Conservation (phyloP, 2,113 vertebrate species). For the Ploceus nigricollis region DNA sequence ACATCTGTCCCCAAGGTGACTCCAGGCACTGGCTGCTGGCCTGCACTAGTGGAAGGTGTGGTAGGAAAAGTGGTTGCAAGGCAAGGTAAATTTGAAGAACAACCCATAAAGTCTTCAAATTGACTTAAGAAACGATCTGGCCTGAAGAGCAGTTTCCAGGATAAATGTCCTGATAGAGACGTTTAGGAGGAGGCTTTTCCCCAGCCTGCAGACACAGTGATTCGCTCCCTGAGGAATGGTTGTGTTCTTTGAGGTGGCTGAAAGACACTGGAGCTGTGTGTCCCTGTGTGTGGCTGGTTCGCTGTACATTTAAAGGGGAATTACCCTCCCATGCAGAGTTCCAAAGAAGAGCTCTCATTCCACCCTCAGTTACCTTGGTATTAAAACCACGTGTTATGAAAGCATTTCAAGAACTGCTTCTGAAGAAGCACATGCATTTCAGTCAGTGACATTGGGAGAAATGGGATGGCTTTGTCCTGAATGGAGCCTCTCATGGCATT, state of each 20-base stretch:
- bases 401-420: not conserved
- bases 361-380: not conserved
- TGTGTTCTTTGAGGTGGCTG: not conserved
- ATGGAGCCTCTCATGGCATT: not conserved
- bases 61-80: not conserved
- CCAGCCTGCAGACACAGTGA: not conserved
- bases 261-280: not conserved
- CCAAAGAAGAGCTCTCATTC: not conserved
- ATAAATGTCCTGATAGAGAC: not conserved
- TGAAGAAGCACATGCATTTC: not conserved
- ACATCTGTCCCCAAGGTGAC: fast-evolving
- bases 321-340: not conserved
- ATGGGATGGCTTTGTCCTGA: not conserved
- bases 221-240: not conserved
- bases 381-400: not conserved
- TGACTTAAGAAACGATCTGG: not conserved
- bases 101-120: not conserved
- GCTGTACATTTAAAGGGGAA: not conserved
- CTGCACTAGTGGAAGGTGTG: not conserved
- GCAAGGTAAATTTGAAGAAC: not conserved
- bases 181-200: fast-evolving
- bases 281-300: not conserved
- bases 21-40: not conserved
- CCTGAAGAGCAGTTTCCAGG: fast-evolving
- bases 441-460: not conserved